These are phyloP conservation scores for Eupithecia subfuscata DNA, from an alignment of 2,888 invertebrate genomes.

Conservation along the genomic window DNA sequence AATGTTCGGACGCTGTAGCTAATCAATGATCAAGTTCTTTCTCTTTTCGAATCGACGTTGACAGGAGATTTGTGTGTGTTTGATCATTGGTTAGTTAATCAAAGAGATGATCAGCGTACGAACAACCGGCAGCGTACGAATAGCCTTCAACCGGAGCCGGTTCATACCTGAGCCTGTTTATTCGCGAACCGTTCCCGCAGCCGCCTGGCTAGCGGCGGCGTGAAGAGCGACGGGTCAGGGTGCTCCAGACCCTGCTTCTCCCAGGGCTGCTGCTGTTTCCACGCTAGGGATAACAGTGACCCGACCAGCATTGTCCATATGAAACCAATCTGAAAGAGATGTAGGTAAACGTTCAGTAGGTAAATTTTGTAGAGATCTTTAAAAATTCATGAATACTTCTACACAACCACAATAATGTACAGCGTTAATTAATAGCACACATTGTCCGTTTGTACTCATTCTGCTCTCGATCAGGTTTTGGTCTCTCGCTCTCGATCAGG, in stretches of 20 bases:
- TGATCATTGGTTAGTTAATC: neutral
- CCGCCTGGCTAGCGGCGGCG: conserved; percentile 67
- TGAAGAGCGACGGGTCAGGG: conserved; percentile 75
- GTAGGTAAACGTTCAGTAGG: too few species aligned
- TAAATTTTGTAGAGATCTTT: too few species aligned
- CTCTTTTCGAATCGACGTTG: too few species aligned
- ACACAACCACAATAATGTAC: too few species aligned
- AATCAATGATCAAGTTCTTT: too few species aligned
- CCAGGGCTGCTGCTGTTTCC: conserved; percentile 74
- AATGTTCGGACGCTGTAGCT: neutral
- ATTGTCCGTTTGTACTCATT: too few species aligned
- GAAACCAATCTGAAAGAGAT: conserved; percentile 66
- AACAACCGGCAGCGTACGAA: neutral
- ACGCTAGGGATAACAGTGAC: conserved; percentile 61
- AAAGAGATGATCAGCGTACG: neutral
- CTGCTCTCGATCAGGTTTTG: too few species aligned
- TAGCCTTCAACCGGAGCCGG: neutral
- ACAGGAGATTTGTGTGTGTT: too few species aligned
- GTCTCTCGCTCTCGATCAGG: too few species aligned
- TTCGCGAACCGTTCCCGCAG: conserved; percentile 53
- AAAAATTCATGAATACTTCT: too few species aligned
- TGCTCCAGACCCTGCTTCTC: conserved; percentile 58
- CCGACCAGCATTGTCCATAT: conserved; percentile 73
- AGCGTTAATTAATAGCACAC: too few species aligned
- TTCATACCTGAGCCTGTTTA: conserved; percentile 38